Evolutionary conservation across 2,888 invertebrate genomes (phyloP).

Genomic region (Sinhomidia bicolor): DNA sequence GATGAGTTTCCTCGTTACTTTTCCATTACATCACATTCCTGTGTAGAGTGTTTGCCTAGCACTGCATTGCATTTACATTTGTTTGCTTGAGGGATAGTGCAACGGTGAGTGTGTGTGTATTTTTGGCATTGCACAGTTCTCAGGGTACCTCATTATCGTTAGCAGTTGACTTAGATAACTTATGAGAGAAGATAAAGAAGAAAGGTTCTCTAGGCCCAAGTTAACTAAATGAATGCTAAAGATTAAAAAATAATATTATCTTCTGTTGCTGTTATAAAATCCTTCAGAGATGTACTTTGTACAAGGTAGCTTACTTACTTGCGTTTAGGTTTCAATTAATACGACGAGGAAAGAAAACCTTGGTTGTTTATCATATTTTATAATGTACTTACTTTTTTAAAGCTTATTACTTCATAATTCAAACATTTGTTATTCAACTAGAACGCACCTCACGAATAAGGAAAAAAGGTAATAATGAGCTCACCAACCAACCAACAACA

Average conservation of each 20-base stretch:
- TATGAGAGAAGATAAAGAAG: neutral
- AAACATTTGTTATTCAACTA: conserved; percentile 2
- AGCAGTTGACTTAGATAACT: conserved; percentile 7
- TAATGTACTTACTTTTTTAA: neutral
- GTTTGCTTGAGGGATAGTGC: neutral
- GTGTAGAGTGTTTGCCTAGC: conserved; percentile 19
- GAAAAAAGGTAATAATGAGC: conserved; percentile 7
- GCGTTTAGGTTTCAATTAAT: neutral
- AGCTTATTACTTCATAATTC: conserved; percentile 1
- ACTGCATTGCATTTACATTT: conserved; percentile 19
- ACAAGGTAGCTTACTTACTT: conserved; percentile 4
- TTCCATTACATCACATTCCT: conserved; percentile 56
- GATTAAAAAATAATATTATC: conserved; percentile 22
- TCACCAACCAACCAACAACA: neutral
- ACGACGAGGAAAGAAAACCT: neutral
- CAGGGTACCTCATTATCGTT: conserved; percentile 27
- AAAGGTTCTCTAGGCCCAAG: neutral
- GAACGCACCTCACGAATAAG: neutral
- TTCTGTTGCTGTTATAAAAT: conserved; percentile 11
- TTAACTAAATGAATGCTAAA: neutral
- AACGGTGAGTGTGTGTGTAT: conserved; percentile 15
- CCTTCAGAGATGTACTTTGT: conserved; percentile 20
- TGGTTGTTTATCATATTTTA: conserved; percentile 23
- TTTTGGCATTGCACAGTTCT: conserved; percentile 55
- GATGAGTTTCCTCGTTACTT: conserved; percentile 72